Percentiles rank a stretch among this genome's conserved stretches.
Evolutionary conservation across 2,113 vertebrate genomes (phyloP).

Genomic region (Erpornis zantholeuca): DNA sequence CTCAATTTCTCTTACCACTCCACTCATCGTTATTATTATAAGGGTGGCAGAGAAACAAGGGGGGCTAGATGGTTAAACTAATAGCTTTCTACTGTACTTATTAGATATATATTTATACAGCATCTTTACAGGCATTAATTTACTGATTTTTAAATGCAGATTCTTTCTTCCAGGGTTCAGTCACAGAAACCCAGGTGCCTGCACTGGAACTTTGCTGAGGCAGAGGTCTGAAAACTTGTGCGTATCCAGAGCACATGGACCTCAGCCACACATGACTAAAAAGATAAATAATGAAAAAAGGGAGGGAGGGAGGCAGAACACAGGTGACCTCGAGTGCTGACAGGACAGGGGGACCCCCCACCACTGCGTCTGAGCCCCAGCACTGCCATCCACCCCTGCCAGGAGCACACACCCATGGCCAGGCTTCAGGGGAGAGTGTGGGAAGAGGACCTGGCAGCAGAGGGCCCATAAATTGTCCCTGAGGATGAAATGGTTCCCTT

Average conservation of each 20-base stretch:
- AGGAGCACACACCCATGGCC: background rate
- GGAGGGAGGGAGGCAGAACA: background rate
- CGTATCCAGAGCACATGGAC: background rate
- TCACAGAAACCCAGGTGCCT: background rate
- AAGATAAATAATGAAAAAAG: background rate
- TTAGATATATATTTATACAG: background rate
- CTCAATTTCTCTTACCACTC: background rate
- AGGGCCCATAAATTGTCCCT: background rate
- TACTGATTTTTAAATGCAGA: background rate
- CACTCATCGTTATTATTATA: background rate
- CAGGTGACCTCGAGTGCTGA: background rate
- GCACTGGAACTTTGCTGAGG: background rate
- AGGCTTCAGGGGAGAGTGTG: background rate
- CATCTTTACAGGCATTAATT: background rate
- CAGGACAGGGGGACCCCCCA: rapidly evolving
- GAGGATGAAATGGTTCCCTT: background rate
- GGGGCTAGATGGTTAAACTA: background rate
- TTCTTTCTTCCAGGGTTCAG: background rate
- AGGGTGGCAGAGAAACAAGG: background rate
- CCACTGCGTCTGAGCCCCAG: rapidly evolving
- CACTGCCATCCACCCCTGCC: background rate
- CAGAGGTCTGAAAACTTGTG: background rate
- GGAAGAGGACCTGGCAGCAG: background rate
- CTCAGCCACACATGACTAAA: background rate
- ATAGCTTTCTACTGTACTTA: background rate